Percentiles rank a stretch among this genome's conserved stretches.
These are phyloP conservation scores for Ceryle rudis DNA, from an alignment of 2,797 vertebrate species.

Conservation along the genomic window DNA sequence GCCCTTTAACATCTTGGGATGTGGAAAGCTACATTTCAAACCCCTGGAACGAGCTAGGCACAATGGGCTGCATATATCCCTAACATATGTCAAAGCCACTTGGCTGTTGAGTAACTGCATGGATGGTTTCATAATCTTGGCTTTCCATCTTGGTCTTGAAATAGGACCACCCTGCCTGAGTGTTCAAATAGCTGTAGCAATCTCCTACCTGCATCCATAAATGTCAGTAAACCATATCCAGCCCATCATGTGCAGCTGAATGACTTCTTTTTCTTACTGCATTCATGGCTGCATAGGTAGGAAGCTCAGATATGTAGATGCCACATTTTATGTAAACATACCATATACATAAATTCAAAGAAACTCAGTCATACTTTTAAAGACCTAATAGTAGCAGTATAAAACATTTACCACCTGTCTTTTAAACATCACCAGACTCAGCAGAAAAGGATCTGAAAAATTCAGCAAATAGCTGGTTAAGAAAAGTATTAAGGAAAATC, in stretches of 20 bases:
- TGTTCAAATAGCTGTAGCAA: slow-evolving; percentile 20
- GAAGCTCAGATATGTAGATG: neutral
- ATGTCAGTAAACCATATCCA: slow-evolving; percentile 38
- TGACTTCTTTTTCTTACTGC: slow-evolving; percentile 3
- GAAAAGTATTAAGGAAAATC: neutral
- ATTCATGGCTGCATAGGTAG: neutral
- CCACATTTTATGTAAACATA: neutral
- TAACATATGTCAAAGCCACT: slow-evolving; percentile 14
- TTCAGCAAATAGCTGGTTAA: neutral
- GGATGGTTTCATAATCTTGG: slow-evolving; percentile 39
- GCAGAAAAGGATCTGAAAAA: slow-evolving; percentile 17
- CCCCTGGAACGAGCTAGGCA: neutral
- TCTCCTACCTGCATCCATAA: slow-evolving; percentile 40
- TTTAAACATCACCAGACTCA: neutral
- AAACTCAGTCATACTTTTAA: neutral
- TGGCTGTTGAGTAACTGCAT: neutral
- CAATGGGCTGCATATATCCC: neutral
- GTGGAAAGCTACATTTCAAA: slow-evolving; percentile 1
- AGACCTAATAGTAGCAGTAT: neutral
- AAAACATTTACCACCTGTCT: neutral
- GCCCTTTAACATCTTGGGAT: neutral
- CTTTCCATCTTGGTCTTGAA: slow-evolving; percentile 6
- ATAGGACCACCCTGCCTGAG: slow-evolving; percentile 14
- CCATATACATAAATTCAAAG: neutral
- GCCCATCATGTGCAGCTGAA: neutral